phyloP scores from a whole-genome alignment of 2,113 vertebrate genomes.

The Chaetura pelagica region DNA sequence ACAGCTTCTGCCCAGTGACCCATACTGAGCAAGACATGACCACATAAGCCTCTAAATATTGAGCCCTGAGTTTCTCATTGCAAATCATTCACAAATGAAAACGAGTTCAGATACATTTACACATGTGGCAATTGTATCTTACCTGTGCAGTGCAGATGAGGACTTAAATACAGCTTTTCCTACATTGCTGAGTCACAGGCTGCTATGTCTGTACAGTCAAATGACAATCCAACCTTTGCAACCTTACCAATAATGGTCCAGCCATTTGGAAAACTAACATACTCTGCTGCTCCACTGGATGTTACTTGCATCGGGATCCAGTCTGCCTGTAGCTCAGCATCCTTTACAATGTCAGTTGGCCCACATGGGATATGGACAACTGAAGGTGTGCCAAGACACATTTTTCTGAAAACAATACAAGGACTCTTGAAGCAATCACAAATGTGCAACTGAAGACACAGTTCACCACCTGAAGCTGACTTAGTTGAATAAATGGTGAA shows the following conservation, averaged over 20 bases:
- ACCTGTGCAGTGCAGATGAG: not conserved
- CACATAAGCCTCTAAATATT: not conserved
- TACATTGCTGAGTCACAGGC: not conserved
- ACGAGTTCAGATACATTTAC: not conserved
- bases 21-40: not conserved
- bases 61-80: not conserved
- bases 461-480: not conserved
- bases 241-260: not conserved
- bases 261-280: not conserved
- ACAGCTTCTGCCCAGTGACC: not conserved
- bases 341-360: not conserved
- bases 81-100: not conserved
- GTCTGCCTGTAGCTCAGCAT: not conserved
- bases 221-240: not conserved
- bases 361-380: not conserved
- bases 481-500: not conserved
- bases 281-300: not conserved
- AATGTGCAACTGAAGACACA: not conserved
- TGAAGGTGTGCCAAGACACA: not conserved
- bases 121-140: not conserved
- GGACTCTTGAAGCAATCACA: not conserved
- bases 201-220: not conserved
- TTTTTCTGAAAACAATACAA: not conserved
- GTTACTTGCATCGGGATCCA: not conserved
- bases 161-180: not conserved